Percentiles rank a stretch among this genome's conserved stretches.
phyloP scores from a whole-genome alignment of 2,888 invertebrate species.

The Toxonevra muliebris region DNA sequence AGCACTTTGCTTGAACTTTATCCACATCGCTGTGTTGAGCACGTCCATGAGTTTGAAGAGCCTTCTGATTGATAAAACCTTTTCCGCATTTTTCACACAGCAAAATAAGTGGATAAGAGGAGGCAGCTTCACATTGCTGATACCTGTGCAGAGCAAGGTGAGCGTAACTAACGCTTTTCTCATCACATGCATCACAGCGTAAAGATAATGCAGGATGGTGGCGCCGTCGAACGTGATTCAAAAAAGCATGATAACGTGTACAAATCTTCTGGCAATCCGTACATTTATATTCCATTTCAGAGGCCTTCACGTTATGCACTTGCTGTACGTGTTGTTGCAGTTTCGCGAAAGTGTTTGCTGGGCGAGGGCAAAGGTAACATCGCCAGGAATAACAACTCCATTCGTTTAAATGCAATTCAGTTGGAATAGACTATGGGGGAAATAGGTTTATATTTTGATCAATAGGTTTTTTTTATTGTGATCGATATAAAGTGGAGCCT shows the following conservation, averaged over 20 bases:
- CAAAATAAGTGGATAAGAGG: slow-evolving; percentile 30
- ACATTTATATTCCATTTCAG: slow-evolving; percentile 45
- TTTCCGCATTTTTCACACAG: slow-evolving; percentile 49
- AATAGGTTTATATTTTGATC: neutral
- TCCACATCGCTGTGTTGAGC: slow-evolving; percentile 39
- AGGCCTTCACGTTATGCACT: slow-evolving; percentile 22
- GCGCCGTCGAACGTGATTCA: slow-evolving; percentile 51
- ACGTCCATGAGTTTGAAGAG: slow-evolving; percentile 45
- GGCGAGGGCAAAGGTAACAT: slow-evolving; percentile 25
- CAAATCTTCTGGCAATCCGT: slow-evolving; percentile 50
- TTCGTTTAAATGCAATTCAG: neutral
- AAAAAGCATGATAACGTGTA: slow-evolving; percentile 47
- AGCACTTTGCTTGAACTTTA: slow-evolving; percentile 21
- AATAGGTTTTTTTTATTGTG: neutral
- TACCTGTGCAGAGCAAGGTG: slow-evolving; percentile 43
- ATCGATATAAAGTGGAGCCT: neutral
- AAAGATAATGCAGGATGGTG: slow-evolving; percentile 46
- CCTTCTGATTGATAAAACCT: slow-evolving; percentile 41
- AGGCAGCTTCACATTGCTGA: slow-evolving; percentile 24
- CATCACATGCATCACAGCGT: slow-evolving; percentile 49
- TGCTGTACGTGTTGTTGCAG: slow-evolving; percentile 33
- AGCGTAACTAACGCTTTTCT: slow-evolving; percentile 31
- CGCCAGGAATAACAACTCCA: slow-evolving; percentile 24
- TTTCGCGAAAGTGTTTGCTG: neutral
- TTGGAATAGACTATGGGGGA: neutral